A percentile compares a stretch with the other conserved stretches of the same genome.
Evolutionary conservation across 2,888 invertebrate species (phyloP).

Genomic region (Fissipunctia ypsillon): DNA sequence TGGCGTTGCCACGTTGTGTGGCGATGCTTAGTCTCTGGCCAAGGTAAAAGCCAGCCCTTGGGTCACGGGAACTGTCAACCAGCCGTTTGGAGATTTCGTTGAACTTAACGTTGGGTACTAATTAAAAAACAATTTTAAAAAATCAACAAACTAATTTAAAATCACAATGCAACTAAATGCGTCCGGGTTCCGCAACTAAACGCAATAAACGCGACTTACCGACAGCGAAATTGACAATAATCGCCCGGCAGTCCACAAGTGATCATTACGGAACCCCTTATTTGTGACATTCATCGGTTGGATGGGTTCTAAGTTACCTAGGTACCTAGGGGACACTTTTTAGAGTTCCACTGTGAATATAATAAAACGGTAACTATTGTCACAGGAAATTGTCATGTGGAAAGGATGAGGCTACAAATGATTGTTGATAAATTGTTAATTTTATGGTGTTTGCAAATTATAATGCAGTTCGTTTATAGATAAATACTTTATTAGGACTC

Average conservation of each 20-base stretch:
- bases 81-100: no score
- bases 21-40: no score
- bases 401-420: constrained; percentile 1
- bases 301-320: constrained; percentile 75
- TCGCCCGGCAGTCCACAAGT: constrained; percentile 60
- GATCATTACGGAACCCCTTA: constrained; percentile 71
- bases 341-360: constrained; percentile 49
- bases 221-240: constrained; percentile 68
- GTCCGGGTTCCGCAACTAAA: constrained; percentile 36
- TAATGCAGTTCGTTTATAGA: background rate
- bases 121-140: constrained; percentile 13
- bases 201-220: constrained; percentile 42
- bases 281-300: constrained; percentile 77
- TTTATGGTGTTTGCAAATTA: constrained; percentile 8
- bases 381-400: constrained; percentile 21
- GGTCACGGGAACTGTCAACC: no score
- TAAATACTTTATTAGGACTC: background rate
- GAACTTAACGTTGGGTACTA: background rate
- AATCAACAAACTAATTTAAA: constrained; percentile 19
- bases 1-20: no score
- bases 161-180: constrained; percentile 28
- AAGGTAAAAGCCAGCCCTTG: no score
- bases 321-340: constrained; percentile 60
- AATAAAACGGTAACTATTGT: constrained; percentile 39
- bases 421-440: constrained; percentile 2